Percentiles rank a stretch among this genome's conserved stretches.
phyloP scores from a whole-genome alignment of 2,113 vertebrate genomes.

The Caranx ignobilis region DNA sequence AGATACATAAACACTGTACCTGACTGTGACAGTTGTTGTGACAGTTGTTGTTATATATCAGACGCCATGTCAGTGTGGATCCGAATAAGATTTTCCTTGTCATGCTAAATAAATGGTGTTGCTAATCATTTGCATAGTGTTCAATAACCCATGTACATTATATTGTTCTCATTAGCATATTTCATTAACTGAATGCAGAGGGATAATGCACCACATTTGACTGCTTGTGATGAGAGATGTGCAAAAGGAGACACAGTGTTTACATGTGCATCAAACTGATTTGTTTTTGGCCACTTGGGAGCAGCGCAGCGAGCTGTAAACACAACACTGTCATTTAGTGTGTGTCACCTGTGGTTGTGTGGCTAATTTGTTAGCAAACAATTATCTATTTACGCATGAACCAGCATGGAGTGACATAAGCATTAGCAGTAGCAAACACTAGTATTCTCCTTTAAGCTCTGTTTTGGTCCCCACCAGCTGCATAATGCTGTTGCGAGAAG shows the following conservation, averaged over 20 bases:
- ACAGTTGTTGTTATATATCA: background rate
- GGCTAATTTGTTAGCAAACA: background rate
- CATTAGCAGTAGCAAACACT: background rate
- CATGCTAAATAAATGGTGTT: conserved; percentile 19
- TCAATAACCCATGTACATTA: conserved; percentile 51
- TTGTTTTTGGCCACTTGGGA: background rate
- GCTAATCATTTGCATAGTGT: conserved; percentile 34
- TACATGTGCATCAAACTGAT: background rate
- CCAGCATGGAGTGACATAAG: no score
- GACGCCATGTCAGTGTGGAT: background rate
- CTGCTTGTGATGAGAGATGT: conserved; percentile 2
- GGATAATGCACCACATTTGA: conserved; percentile 40
- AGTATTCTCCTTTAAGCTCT: no score
- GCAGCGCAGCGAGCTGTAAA: background rate
- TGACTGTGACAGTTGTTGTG: background rate
- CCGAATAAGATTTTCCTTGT: background rate
- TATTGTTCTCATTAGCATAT: conserved; percentile 53
- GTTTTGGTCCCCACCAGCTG: background rate
- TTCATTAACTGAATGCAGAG: conserved; percentile 49
- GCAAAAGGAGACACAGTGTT: background rate
- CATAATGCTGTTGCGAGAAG: background rate
- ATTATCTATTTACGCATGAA: background rate
- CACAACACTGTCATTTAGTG: background rate
- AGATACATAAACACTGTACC: background rate
- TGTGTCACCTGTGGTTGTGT: background rate